Evolutionary conservation across 2,797 vertebrate genomes (phyloP), one percentile per base, ranked within the genome.

Genomic region (Danio tinwini): DNA sequence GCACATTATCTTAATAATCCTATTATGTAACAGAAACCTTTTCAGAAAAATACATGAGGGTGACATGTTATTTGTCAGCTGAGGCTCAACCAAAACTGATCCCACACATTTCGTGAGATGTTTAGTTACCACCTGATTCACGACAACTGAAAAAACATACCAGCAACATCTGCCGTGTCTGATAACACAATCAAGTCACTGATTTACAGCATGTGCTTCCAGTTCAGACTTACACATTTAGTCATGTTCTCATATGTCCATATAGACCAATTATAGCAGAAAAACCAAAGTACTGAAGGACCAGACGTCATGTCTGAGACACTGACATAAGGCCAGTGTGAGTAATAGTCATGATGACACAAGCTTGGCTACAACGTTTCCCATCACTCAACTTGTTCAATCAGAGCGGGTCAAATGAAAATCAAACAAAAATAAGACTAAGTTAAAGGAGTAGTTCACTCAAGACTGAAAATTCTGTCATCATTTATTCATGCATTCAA

Each of bases 111-210:
- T 62, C 12, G 61, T 16, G 45, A 58, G 16, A 73, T 10, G 59
- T 75, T 75, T 73, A 80, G 71, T 70, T 63, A 82, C 21, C 50
- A 68, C 45, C 68, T 70, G 55, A 61, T 64, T 80, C 69, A 80
- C 49, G 4, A 58, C 44, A 74, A 77, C 63, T 64, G 65, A 73
- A 59, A 45, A 16, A 65, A 68, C 72, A 74, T n/a, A 37, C 50
- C 19, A 50, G 39, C 49, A 17, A n/a, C 77, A 76, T 63, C 44
- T 67, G 61, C 70, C 44, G 11, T n/a, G 55, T 21, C 49, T 58
- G 39, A 68, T 49, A 49, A 64, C 39, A 47, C 29, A n/a, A 55
- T 74, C 58, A 78, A 44, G 45, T 52, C 53, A 78, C 7, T 19
- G 37, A 78, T 78, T 78, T 53, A 70, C 17, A 62, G 45, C 29